Evolutionary conservation across 2,888 invertebrate genomes (phyloP), one percentile per base, ranked within the genome.

Genomic region (Chrysolina americana): DNA sequence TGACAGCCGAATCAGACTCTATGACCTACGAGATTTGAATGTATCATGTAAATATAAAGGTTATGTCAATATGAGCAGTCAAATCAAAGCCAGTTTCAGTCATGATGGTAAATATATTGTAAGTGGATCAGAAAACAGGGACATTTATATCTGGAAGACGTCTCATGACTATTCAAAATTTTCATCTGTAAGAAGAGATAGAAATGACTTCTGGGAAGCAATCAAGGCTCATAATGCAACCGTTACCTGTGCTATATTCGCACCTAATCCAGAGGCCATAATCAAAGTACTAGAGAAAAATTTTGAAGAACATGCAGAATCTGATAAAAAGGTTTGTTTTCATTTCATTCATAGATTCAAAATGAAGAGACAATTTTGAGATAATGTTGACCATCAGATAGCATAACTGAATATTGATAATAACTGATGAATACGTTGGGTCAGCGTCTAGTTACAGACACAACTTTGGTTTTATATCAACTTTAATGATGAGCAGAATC

Each of bases 181-280:
- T 85, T 95, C 96, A 41, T 97, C 97, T 17, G 93, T 93, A 69
- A 90, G 99, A 66, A 90, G 98, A 64, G 99, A 99, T 87, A 90
- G 98, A 62, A 99, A 99, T 86, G 96, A 97, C 86, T 98, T 96
- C 88, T 99, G 98, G 98, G 98, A 99, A 86, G 97, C 97, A 0
- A 95, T 97, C 77, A 96, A 96, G 90, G 98, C 97, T 8, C 98
- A 98, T 87, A 96, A 95, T 87, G 98, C 97, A 0, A 94, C 98
- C 21, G 99, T 99, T 6, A 99, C 98, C 0, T 98, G 98, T 85
- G 98, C 99, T 1, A 95, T 98, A 78, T 99, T 99, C 89, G 98
- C 98, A 64, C 99, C 99, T 0, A 96, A 98, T 89, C 98, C 99
- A 0, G 96, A 97, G 81, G 93, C 94, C 76, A 94, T 98, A 84